A percentile compares a stretch with the other conserved stretches of the same genome.
These are phyloP conservation scores for Leptinotarsa haldemani DNA, from an alignment of 2,888 invertebrate genomes.

Conservation along the genomic window DNA sequence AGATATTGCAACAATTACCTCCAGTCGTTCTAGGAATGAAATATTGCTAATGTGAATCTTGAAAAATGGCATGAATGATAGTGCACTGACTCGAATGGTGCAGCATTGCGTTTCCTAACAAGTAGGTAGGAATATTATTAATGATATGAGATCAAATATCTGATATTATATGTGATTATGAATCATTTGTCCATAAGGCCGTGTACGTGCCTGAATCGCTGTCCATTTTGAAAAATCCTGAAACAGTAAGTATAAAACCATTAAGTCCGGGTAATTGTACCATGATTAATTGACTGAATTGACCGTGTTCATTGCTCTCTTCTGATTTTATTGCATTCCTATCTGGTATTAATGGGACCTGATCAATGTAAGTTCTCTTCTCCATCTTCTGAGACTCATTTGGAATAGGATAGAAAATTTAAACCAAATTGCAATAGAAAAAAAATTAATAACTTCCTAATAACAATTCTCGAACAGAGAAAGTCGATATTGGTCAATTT, in stretches of 20 bases:
- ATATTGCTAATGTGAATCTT: slow-evolving; percentile 35
- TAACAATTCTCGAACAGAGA: too few species aligned
- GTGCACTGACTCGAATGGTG: slow-evolving; percentile 38
- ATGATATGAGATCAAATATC: slow-evolving; percentile 58
- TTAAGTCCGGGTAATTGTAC: slow-evolving; percentile 50
- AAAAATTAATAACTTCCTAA: too few species aligned
- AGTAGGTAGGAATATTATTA: slow-evolving; percentile 54
- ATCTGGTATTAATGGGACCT: slow-evolving; percentile 22
- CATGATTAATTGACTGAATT: slow-evolving; percentile 47
- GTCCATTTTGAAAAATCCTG: slow-evolving; percentile 43
- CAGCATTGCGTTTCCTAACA: slow-evolving; percentile 44
- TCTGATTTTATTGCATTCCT: slow-evolving; percentile 35
- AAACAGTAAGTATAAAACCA: slow-evolving; percentile 50
- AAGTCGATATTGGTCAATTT: too few species aligned
- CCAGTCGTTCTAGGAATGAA: slow-evolving; percentile 38
- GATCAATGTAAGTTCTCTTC: background rate
- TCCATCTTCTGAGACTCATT: background rate
- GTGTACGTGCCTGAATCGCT: slow-evolving; percentile 47
- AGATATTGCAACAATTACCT: slow-evolving; percentile 32
- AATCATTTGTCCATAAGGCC: slow-evolving; percentile 51
- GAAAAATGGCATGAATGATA: slow-evolving; percentile 44
- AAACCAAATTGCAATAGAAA: too few species aligned
- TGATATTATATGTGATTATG: slow-evolving; percentile 56
- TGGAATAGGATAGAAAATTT: too few species aligned
- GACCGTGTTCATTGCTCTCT: slow-evolving; percentile 25